phyloP scores from a whole-genome alignment of 2,797 vertebrate genomes.

The Crax fasciolata region DNA sequence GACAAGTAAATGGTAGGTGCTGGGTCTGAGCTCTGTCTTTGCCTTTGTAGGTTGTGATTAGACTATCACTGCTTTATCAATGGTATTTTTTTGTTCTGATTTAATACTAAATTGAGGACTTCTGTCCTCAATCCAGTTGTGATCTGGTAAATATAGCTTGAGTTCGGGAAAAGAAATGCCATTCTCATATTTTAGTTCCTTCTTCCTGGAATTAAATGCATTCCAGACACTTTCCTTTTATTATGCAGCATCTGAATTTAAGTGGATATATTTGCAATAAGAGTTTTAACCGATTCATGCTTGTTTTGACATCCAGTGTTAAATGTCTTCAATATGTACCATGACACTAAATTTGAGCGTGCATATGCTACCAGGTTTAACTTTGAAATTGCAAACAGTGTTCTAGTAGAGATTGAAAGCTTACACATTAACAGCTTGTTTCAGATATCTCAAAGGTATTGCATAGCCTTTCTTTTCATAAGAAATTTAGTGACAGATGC shows the following conservation, averaged over 20 bases:
- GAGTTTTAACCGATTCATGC: constrained; percentile 44
- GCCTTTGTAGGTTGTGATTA: constrained; percentile 15
- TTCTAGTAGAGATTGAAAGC: constrained; percentile 21
- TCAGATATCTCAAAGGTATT: constrained; percentile 18
- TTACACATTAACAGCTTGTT: constrained; percentile 52
- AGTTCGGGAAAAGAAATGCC: not conserved
- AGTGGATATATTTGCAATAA: constrained; percentile 41
- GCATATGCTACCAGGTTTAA: not conserved
- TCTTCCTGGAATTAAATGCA: not conserved
- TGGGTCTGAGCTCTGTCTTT: not conserved
- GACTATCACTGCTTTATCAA: not conserved
- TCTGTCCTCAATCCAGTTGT: not conserved
- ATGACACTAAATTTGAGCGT: constrained; percentile 10
- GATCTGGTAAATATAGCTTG: not conserved
- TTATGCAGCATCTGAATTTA: constrained; percentile 25
- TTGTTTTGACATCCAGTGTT: constrained; percentile 63
- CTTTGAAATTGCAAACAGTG: constrained; percentile 29
- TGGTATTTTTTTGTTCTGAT: not conserved
- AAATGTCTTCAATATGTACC: constrained; percentile 45
- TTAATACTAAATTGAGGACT: not conserved
- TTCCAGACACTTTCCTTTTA: not conserved
- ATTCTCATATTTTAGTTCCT: not conserved
- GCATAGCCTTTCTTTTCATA: not conserved
- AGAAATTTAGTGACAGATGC: constrained; percentile 8
- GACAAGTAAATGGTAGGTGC: not conserved